Evolutionary conservation across 2,113 vertebrate genomes (phyloP).

Genomic region (Cnemophilus loriae): DNA sequence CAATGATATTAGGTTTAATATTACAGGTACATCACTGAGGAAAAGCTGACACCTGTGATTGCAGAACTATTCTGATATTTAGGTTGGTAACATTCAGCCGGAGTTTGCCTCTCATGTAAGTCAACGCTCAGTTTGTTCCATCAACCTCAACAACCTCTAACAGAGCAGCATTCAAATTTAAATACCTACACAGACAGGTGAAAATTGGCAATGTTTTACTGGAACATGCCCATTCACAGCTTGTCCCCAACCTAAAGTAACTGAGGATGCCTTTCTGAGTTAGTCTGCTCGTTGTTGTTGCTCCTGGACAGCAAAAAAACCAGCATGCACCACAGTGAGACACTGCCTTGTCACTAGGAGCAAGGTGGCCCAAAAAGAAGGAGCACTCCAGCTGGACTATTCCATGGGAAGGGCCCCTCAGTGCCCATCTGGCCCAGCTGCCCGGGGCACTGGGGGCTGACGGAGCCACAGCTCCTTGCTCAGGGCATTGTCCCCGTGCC

Average conservation of each 20-base stretch:
- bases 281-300: not conserved
- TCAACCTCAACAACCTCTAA: not conserved
- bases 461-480: no score
- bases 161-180: not conserved
- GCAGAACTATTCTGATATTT: not conserved
- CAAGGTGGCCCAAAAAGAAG: not conserved
- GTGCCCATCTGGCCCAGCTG: accelerated
- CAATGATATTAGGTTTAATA: not conserved
- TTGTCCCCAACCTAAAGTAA: not conserved
- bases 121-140: not conserved
- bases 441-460: not conserved
- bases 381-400: not conserved
- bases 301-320: not conserved
- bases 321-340: not conserved
- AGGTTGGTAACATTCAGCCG: not conserved
- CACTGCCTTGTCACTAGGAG: not conserved
- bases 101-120: not conserved
- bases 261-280: not conserved
- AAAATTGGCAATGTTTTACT: not conserved
- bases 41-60: not conserved
- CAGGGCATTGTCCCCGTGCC: accelerated
- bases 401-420: not conserved
- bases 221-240: not conserved
- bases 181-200: not conserved
- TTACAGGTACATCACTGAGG: not conserved